Conservation (phyloP, 2,113 vertebrate genomes). For the Petrocephalus zakoni region DNA sequence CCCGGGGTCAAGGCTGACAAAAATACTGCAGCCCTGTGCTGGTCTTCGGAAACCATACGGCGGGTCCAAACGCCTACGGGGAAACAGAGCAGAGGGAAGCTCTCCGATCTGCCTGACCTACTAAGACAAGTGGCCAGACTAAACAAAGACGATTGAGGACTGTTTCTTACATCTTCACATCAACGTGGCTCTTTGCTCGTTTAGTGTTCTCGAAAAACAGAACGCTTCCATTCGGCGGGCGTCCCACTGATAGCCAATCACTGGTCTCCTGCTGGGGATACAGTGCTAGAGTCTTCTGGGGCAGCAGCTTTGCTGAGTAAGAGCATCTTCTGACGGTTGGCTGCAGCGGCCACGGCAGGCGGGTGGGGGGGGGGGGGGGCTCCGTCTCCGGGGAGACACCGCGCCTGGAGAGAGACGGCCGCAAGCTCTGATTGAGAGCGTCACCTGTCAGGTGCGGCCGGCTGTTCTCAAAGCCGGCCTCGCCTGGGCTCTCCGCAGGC, state of each 20-base stretch:
- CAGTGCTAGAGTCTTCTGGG: conserved; percentile 16
- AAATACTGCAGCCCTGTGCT: not conserved
- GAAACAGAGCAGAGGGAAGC: not conserved
- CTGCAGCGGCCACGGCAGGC: not conserved
- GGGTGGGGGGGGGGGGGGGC: no score
- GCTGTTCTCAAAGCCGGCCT: conserved; percentile 42
- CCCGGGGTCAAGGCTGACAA: not conserved
- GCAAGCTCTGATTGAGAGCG: conserved; percentile 57
- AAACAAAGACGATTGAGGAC: not conserved
- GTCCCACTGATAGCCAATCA: conserved; percentile 40
- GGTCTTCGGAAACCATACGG: not conserved
- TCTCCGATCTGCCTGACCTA: not conserved
- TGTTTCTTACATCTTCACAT: conserved; percentile 34
- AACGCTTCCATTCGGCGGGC: conserved; percentile 14
- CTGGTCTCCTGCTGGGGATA: conserved; percentile 10
- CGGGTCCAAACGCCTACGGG: not conserved
- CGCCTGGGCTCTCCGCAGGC: not conserved
- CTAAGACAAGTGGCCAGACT: not conserved
- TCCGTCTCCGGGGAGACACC: not conserved
- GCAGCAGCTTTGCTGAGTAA: conserved; percentile 9
- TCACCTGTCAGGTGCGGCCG: conserved; percentile 68
- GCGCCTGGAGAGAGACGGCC: conserved; percentile 29
- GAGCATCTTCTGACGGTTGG: not conserved
- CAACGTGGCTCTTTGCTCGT: conserved; percentile 30
- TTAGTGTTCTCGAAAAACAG: conserved; percentile 21